Evolutionary conservation across 2,797 vertebrate species (phyloP), one percentile per base, ranked within the genome.

Genomic region (Gobio occitaniae): DNA sequence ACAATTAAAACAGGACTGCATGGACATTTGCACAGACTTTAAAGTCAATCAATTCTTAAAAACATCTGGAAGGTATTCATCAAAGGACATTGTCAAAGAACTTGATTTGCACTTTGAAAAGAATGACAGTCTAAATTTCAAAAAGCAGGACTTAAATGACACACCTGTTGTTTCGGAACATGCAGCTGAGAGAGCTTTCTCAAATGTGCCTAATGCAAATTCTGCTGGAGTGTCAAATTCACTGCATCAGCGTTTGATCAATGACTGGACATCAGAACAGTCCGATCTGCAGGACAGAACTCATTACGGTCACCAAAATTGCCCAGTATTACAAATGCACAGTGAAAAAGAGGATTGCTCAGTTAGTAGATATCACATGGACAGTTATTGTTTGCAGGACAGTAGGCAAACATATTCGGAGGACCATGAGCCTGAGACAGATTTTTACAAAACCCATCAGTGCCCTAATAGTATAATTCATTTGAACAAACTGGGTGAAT

Each of bases 251-350:
- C 7, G 13, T 54, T 16, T 50, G 41, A 29, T 70, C 36, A 59
- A 32, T 21, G 56, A 80, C 54, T 3, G 36, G 3, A 2, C 54
- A 36, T 74, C 63, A 44, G 29, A 83, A 19, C 41, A 41, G 36
- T 17, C 50, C 19, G 63, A 59, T 59, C 38, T 74, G 44, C 44
- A 56, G 11, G 16, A 15, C 63, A 69, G 4, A 48, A 63, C 47
- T 81, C 21, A 54, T 71, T 80, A 54, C 5, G 10, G n/a, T 65
- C 41, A 78, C 8, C 74, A 68, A 16, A 68, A 78, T 68, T 21
- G 52, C 16, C 17, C 74, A 78, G 63, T 84, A 44, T 84, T 76
- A 59, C 74, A 77, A 61, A 63, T 54, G 21, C 50, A 71, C n/a
- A 50, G 15, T 65, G 83, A 70, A 71, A 71, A 77, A 15, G 66